Conservation (phyloP, 1,140 invertebrate genomes). For the Ericerus pela region DNA sequence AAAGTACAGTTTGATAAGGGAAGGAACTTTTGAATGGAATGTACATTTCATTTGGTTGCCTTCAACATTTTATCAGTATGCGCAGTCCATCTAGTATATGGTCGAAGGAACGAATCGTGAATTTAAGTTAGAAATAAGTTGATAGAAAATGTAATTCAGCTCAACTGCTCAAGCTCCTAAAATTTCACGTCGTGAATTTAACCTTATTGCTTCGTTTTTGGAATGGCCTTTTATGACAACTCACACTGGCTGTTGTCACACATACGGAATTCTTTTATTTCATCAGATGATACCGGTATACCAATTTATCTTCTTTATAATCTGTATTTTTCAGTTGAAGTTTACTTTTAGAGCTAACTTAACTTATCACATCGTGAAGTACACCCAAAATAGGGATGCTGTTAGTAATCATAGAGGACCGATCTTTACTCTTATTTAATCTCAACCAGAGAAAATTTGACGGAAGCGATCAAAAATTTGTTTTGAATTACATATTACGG, state of each 20-base stretch:
- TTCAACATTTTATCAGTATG: too few relatives aligned
- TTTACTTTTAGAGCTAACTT: not conserved
- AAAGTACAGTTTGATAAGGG: too few relatives aligned
- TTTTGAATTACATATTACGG: too few relatives aligned
- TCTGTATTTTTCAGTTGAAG: not conserved
- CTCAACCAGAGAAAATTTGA: slow-evolving; percentile 73
- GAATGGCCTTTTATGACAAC: slow-evolving; percentile 88
- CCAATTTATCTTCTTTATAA: not conserved
- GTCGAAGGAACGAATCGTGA: too few relatives aligned
- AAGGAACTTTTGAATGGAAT: too few relatives aligned
- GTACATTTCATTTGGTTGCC: too few relatives aligned
- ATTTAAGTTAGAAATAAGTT: too few relatives aligned
- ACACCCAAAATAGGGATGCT: not conserved
- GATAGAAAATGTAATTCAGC: too few relatives aligned
- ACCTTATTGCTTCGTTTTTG: too few relatives aligned
- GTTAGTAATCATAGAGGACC: not conserved
- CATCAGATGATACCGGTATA: slow-evolving; percentile 81
- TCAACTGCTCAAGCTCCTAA: too few relatives aligned
- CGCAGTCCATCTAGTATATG: too few relatives aligned
- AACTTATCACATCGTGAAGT: not conserved
- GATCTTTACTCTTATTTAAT: slow-evolving; percentile 11
- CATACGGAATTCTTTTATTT: slow-evolving; percentile 84
- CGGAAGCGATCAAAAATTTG: slow-evolving; percentile 69
- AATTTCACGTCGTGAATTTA: too few relatives aligned
- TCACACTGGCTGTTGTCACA: slow-evolving; percentile 81